Conservation (phyloP, 1,140 invertebrate genomes). For the Diachasma alloeum region DNA sequence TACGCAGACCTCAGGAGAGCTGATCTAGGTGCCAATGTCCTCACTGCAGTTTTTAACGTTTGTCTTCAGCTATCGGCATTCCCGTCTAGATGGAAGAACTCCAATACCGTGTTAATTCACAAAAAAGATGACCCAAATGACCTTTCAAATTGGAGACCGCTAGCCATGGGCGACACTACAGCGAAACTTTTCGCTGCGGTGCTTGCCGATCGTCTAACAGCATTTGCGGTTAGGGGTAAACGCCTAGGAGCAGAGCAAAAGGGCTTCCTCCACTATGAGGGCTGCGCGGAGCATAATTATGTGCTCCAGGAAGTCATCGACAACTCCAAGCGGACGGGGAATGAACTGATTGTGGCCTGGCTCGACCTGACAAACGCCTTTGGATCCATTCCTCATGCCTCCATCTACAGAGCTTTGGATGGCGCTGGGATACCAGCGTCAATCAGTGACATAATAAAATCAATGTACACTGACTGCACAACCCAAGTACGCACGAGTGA, state of each 20-base stretch:
- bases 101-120: slow-evolving; percentile 25
- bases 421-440: slow-evolving; percentile 4
- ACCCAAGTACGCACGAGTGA: slow-evolving; percentile 24
- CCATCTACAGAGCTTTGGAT: slow-evolving; percentile 32
- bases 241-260: slow-evolving; percentile 37
- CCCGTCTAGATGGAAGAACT: not conserved
- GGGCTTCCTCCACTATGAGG: slow-evolving; percentile 43
- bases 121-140: no score
- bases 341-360: slow-evolving; percentile 44
- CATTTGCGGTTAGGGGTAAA: not conserved
- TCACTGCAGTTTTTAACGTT: not conserved
- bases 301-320: slow-evolving; percentile 37
- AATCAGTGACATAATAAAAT: slow-evolving; percentile 30
- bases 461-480: slow-evolving; percentile 31
- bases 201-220: not conserved
- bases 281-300: slow-evolving; percentile 47
- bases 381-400: slow-evolving; percentile 46
- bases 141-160: slow-evolving; percentile 44
- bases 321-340: slow-evolving; percentile 27
- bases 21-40: not conserved
- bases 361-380: slow-evolving; percentile 50
- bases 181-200: slow-evolving; percentile 14
- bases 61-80: not conserved
- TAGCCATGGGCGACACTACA: slow-evolving; percentile 36
- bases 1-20: not conserved